These are phyloP conservation scores for Mechanitis mazaeus DNA, from an alignment of 2,888 invertebrate species.

Conservation along the genomic window DNA sequence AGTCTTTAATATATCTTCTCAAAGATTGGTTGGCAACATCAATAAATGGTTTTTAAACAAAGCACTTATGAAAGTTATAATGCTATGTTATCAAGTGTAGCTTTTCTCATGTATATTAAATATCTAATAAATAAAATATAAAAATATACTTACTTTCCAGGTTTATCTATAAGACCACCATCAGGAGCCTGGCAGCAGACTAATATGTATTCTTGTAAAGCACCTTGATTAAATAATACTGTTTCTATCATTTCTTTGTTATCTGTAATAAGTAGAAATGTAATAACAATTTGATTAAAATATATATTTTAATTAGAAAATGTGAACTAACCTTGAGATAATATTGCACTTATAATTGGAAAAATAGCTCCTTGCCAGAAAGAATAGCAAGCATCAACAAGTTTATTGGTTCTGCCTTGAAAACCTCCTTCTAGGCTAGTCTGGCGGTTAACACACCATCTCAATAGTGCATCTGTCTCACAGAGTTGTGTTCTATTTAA, in stretches of 20 bases:
- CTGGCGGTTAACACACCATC: conserved; percentile 94
- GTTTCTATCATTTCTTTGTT: conserved; percentile 69
- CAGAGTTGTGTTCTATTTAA: conserved; percentile 85
- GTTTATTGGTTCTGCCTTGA: conserved; percentile 97
- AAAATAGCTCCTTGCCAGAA: conserved; percentile 99
- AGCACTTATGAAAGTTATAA: too few species aligned
- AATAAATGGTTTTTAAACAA: too few species aligned
- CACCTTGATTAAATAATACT: conserved; percentile 88
- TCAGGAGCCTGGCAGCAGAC: conserved; percentile 91
- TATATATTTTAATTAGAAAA: conserved; percentile 7
- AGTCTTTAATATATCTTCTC: not conserved
- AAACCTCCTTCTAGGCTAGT: conserved; percentile 98
- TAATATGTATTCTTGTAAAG: conserved; percentile 96
- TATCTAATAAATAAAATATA: not conserved
- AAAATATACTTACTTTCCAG: conserved; percentile 85
- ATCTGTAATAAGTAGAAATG: conserved; percentile 45
- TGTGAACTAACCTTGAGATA: conserved; percentile 67
- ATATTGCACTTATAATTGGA: conserved; percentile 88
- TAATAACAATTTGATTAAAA: conserved; percentile 14
- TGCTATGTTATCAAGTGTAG: too few species aligned
- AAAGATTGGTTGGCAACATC: too few species aligned
- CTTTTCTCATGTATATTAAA: too few species aligned
- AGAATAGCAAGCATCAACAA: conserved; percentile 99
- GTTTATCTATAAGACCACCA: conserved; percentile 97
- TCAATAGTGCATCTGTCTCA: conserved; percentile 84